Evolutionary conservation across 2,797 vertebrate species (phyloP).

Genomic region (Euphonia xanthogaster): DNA sequence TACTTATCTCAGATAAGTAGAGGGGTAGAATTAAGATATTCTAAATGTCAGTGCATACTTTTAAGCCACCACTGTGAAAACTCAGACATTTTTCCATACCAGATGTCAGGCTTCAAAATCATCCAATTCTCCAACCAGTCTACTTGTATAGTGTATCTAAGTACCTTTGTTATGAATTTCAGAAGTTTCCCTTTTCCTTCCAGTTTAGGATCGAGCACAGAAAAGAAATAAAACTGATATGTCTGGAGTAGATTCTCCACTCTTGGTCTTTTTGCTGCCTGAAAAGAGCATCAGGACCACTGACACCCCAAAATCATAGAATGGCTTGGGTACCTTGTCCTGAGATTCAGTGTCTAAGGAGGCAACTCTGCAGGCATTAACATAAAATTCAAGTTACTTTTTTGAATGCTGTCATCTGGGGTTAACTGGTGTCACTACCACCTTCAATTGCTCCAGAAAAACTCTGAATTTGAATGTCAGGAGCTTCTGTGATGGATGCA

Average conservation of each 20-base stretch:
- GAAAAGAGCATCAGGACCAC: not conserved
- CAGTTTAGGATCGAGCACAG: not conserved
- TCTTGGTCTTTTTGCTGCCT: not conserved
- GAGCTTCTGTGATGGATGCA: slow-evolving; percentile 64
- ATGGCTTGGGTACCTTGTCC: not conserved
- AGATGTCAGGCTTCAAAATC: not conserved
- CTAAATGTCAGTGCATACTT: rapidly evolving
- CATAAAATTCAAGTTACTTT: not conserved
- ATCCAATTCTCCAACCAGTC: not conserved
- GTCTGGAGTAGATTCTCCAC: not conserved
- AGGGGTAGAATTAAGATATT: not conserved
- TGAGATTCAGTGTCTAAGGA: not conserved
- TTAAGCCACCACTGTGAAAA: not conserved
- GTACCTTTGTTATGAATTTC: not conserved
- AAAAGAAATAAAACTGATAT: not conserved
- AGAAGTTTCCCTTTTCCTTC: not conserved
- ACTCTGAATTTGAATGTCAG: slow-evolving; percentile 65
- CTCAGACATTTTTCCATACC: not conserved
- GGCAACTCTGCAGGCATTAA: not conserved
- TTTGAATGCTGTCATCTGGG: not conserved
- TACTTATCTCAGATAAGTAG: not conserved
- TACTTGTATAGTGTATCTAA: not conserved
- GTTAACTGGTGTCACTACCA: slow-evolving; percentile 29
- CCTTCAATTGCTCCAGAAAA: slow-evolving; percentile 47
- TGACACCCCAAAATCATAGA: not conserved